Evolutionary conservation across 53 echinoderm and acorn worm species (phyloP).

Genomic region (Holothuria scabra): DNA sequence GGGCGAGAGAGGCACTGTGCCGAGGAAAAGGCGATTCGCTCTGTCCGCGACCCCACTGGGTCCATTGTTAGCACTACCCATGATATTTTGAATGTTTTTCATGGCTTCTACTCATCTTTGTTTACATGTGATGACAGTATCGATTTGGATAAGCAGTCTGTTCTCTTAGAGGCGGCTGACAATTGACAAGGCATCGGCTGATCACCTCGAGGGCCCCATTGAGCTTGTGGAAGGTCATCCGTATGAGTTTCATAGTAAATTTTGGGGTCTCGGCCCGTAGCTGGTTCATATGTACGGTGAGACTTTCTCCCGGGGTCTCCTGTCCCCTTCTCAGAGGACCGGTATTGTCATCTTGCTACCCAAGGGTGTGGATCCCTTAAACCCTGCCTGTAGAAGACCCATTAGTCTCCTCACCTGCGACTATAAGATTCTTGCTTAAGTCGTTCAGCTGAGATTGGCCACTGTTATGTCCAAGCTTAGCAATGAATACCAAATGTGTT

Average conservation of each 20-base stretch:
- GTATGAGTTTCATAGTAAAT: constrained; percentile 47
- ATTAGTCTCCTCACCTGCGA: constrained; percentile 63
- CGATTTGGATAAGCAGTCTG: not conserved
- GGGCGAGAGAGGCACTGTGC: not conserved
- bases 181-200: not conserved
- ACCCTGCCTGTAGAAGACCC: constrained; percentile 58
- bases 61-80: not conserved
- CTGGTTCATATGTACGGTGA: constrained; percentile 30
- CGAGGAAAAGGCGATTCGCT: constrained; percentile 10
- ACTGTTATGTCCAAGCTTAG: constrained; percentile 14
- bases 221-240: constrained; percentile 47
- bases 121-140: constrained; percentile 1
- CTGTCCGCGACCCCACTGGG: not conserved
- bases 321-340: constrained; percentile 43
- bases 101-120: constrained; percentile 20
- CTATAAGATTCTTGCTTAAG: constrained; percentile 67
- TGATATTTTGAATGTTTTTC: constrained; percentile 21
- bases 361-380: constrained; percentile 53
- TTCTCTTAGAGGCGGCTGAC: not conserved
- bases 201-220: constrained; percentile 20
- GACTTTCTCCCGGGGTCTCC: not conserved
- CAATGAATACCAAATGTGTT: constrained; percentile 49
- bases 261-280: constrained; percentile 45
- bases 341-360: constrained; percentile 64
- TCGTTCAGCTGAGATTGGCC: constrained; percentile 45